phyloP scores from a whole-genome alignment of 2,797 vertebrate species.

The Oreonectes daqikongensis region DNA sequence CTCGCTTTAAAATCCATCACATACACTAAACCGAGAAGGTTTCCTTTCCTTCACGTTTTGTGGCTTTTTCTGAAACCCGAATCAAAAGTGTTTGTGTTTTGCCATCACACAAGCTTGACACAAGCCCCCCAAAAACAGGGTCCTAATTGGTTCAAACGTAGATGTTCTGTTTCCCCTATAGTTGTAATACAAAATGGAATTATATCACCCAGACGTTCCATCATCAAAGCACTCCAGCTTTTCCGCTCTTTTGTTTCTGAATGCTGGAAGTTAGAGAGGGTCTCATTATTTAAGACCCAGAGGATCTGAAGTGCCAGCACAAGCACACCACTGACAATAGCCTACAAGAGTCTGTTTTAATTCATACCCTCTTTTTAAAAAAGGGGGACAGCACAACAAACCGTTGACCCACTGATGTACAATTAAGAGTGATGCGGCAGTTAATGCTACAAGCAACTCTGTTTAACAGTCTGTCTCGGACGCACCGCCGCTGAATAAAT shows the following conservation, averaged over 20 bases:
- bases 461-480: conserved; percentile 83
- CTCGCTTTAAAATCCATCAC: conserved; percentile 32
- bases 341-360: conserved; percentile 85
- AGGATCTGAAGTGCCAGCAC: conserved; percentile 77
- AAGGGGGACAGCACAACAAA: conserved; percentile 78
- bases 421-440: conserved; percentile 84
- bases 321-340: conserved; percentile 78
- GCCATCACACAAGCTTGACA: conserved; percentile 16
- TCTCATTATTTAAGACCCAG: conserved; percentile 65
- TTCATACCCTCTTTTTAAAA: conserved; percentile 81
- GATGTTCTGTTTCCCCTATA: conserved; percentile 57
- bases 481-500: conserved; percentile 82
- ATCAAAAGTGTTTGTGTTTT: conserved; percentile 38
- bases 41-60: neutral
- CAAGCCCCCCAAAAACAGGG: conserved; percentile 41
- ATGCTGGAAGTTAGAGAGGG: conserved; percentile 71
- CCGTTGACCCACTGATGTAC: conserved; percentile 81
- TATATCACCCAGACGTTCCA: conserved; percentile 67
- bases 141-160: conserved; percentile 69
- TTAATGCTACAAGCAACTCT: conserved; percentile 82
- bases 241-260: conserved; percentile 73
- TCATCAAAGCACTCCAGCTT: conserved; percentile 74
- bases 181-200: conserved; percentile 63
- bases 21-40: neutral
- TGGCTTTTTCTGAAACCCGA: neutral